Conservation (phyloP, 2,888 invertebrate genomes). For the Lepidonotus clava region DNA sequence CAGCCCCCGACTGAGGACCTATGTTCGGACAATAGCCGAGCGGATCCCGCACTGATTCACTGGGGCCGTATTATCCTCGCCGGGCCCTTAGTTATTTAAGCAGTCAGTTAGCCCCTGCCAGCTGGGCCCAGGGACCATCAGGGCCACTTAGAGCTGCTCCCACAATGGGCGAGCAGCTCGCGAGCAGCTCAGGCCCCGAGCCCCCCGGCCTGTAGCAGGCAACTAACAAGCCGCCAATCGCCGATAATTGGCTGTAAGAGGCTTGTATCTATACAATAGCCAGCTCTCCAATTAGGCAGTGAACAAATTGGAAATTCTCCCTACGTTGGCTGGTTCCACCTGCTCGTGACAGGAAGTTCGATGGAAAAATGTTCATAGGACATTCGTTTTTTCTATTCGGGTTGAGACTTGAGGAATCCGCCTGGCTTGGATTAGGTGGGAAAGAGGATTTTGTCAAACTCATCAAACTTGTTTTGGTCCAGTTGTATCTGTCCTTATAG, state of each 20-base stretch:
- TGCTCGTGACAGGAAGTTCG: neutral
- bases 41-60: neutral
- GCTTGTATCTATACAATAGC: conserved; percentile 36
- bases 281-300: neutral
- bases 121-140: conserved; percentile 10
- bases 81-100: conserved; percentile 9
- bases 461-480: too few species aligned
- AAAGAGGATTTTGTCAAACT: too few species aligned
- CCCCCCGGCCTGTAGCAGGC: neutral
- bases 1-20: neutral
- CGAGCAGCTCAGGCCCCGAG: neutral
- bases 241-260: conserved; percentile 18
- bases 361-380: too few species aligned
- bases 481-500: too few species aligned
- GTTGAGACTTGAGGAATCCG: too few species aligned
- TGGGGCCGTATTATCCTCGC: neutral
- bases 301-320: neutral
- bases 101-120: neutral
- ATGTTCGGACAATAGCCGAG: neutral
- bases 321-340: neutral
- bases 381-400: too few species aligned
- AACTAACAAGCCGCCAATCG: neutral
- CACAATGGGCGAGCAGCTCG: too few species aligned
- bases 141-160: neutral
- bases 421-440: too few species aligned